Conservation (phyloP, 1,140 invertebrate genomes). For the Periplaneta americana region DNA sequence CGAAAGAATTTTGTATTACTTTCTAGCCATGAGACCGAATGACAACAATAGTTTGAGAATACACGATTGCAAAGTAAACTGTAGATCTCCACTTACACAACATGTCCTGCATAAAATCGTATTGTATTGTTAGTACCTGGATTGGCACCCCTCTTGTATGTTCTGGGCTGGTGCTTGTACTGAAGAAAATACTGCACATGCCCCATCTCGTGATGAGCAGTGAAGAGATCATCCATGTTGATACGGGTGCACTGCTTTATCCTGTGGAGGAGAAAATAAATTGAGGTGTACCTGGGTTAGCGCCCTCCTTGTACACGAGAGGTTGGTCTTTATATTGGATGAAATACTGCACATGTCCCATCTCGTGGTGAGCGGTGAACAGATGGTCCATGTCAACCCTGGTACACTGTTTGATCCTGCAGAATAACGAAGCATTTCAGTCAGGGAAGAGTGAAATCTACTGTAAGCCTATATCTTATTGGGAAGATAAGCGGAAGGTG, state of each 20-base stretch:
- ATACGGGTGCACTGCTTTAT: conserved; percentile 86
- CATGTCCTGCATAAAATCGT: too few species aligned
- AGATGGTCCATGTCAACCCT: conserved; percentile 66
- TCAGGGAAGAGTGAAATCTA: too few species aligned
- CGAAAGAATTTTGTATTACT: too few species aligned
- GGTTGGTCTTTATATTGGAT: conserved; percentile 76
- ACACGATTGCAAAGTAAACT: too few species aligned
- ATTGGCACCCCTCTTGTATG: conserved; percentile 79
- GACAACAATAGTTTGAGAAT: too few species aligned
- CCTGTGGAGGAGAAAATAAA: conserved; percentile 40
- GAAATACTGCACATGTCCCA: conserved; percentile 85
- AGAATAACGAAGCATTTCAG: conserved; percentile 16
- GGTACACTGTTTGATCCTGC: conserved; percentile 87
- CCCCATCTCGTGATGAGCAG: conserved; percentile 85
- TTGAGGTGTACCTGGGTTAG: conserved; percentile 62
- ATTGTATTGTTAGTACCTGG: conserved; percentile 49
- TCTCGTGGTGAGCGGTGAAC: conserved; percentile 78
- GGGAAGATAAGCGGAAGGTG: too few species aligned
- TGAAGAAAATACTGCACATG: conserved; percentile 82
- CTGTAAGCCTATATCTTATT: too few species aligned
- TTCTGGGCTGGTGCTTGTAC: conserved; percentile 67
- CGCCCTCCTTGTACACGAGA: conserved; percentile 64
- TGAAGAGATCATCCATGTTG: conserved; percentile 65
- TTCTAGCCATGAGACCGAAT: too few species aligned
- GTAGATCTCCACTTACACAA: too few species aligned